A percentile compares a stretch with the other conserved stretches of the same genome.
Conservation (phyloP, 2,113 vertebrate species). For the Saguinus midas region DNA sequence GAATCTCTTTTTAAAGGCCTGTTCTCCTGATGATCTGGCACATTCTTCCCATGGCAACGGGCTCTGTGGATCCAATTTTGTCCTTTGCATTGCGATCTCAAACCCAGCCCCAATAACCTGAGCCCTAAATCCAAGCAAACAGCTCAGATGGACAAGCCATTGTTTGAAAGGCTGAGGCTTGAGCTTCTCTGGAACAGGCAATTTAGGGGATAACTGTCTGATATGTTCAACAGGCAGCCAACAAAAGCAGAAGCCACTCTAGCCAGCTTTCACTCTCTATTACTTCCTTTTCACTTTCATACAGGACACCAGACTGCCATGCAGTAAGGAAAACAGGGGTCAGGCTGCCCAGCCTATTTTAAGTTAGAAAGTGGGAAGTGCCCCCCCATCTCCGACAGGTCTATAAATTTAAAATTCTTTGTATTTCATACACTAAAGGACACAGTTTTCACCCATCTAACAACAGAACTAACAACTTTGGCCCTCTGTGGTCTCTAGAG, state of each 20-base stretch:
- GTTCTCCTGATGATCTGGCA: not conserved
- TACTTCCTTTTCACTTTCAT: conserved; percentile 26
- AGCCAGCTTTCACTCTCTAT: not conserved
- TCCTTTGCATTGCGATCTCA: conserved; percentile 1
- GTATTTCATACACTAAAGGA: not conserved
- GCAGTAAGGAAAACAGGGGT: not conserved
- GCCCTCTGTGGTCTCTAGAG: not conserved
- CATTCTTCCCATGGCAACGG: not conserved
- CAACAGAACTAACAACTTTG: not conserved
- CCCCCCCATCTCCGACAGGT: not conserved
- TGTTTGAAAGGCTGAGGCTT: not conserved
- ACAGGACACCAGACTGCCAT: not conserved
- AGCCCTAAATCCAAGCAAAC: not conserved
- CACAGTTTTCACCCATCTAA: not conserved
- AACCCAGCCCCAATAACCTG: not conserved
- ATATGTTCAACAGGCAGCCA: not conserved
- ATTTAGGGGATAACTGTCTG: not conserved
- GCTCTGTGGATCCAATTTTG: not conserved
- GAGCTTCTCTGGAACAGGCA: not conserved
- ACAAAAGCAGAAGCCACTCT: not conserved
- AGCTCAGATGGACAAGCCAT: not conserved
- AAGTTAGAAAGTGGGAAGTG: not conserved
- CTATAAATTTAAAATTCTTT: not conserved
- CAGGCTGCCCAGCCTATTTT: not conserved
- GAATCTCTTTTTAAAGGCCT: not conserved